Base-by-base conservation (phyloP, 2,888 invertebrate genomes). In the Mythimna vitellina region DNA sequence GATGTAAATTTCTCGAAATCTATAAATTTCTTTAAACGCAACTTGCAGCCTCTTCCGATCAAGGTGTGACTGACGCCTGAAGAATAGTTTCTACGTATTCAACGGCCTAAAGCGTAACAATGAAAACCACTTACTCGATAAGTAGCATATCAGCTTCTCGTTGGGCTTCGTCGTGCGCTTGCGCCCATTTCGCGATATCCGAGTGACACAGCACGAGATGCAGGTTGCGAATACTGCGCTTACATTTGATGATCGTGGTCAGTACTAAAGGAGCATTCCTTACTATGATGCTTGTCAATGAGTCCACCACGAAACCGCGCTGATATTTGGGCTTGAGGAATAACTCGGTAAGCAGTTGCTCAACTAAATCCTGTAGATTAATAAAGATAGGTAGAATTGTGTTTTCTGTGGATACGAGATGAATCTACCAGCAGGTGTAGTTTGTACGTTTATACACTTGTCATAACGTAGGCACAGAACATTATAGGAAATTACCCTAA, bases 201-300 rank as follows among this genome's bases (percentile, higher is more conserved):
- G 93, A 92, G 29, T 96, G 95, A 78, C 95, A 94, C 10, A 96
- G 78, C 20, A 96, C 85, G 2, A 96, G 88, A 80, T 96, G 94
- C 67, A 94, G 86, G 68, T 95, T 94, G 80, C 88, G 80, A 80
- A 96, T 93, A 12, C 74, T 86, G 32, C 79, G 87, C 81, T 95
- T 96, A 82, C 93, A 92, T 88, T 92, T 95, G 10, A 96, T 88
- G 32, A 94, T 68, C 20, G 94, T 92, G 0, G 92, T 92, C 2
- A 96, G 83, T 1, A 88, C 91, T 20, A 91, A 69, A 9, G 92
- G 80, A 4, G 95, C 93, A 77, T 78, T 92, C 78, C 91, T 95
- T 6, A 96, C 67, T 17, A 95, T 81, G 3, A 90, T 84, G 83
- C 96, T 96, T 49, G 92, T 91, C 56, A 96, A 86, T 3, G 93